Evolutionary conservation across 1,140 invertebrate genomes (phyloP).

Genomic region (Delia radicum): DNA sequence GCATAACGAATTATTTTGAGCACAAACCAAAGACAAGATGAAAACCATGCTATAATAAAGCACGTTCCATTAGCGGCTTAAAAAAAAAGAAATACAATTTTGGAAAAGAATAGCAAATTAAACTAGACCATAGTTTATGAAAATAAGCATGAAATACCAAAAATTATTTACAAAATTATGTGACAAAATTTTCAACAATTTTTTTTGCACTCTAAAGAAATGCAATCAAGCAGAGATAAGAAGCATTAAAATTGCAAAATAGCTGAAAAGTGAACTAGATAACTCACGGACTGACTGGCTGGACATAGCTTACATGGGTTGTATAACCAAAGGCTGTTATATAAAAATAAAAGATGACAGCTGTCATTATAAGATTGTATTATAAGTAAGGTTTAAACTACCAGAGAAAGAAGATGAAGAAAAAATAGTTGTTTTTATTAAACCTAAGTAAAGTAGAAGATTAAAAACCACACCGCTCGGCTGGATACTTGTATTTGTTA

Average conservation of each 20-base stretch:
- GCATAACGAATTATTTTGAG: background rate
- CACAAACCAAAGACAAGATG: background rate
- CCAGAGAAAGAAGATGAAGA: background rate
- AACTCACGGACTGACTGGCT: background rate
- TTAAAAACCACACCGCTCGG: slow-evolving; percentile 11
- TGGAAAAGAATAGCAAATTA: background rate
- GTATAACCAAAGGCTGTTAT: background rate
- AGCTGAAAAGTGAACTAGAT: background rate
- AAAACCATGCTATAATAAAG: background rate
- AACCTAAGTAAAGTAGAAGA: background rate
- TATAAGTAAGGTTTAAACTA: background rate
- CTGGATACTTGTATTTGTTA: background rate
- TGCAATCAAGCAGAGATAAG: slow-evolving; percentile 10
- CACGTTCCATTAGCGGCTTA: slow-evolving; percentile 15
- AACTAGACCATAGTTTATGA: background rate
- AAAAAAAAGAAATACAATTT: background rate
- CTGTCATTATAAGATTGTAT: background rate
- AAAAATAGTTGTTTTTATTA: too few species aligned
- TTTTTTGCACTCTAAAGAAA: background rate
- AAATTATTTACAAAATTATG: background rate
- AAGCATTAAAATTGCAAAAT: background rate
- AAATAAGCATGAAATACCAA: background rate
- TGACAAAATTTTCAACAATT: background rate
- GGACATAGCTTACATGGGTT: background rate
- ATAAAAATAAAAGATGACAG: background rate